Evolutionary conservation across 2,888 invertebrate species (phyloP), one percentile per base, ranked within the genome.

Genomic region (Lacanobia wlatinum): DNA sequence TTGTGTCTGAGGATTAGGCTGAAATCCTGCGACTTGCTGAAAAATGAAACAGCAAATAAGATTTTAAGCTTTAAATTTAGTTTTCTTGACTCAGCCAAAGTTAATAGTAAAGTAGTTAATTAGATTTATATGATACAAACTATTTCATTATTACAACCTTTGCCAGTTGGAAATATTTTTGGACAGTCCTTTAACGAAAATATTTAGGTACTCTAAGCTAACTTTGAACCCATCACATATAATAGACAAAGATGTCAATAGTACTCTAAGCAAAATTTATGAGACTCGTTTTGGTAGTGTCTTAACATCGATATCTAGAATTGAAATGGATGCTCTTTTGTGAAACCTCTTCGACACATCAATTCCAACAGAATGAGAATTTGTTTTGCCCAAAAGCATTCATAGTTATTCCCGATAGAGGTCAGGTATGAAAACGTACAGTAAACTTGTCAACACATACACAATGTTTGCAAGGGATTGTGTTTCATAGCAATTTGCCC

Each of bases 401-500:
- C 16, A 53, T 70, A 73, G 61, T 64, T 73, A 73, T 80, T 79
- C 72, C 64, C 67, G 55, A 59, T 72, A 71, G 56, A 82, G 78
- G 78, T 73, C 59, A 76, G 69, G 80, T 86, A 83, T 83, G 82
- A 76, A 84, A 75, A 80, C 66, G 43, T 61, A 74, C 58, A 38
- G 80, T 78, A 85, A 79, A 82, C 73, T 81, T 80, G 87, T 87
- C 85, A 87, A 78, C 78, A 80, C 63, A 70, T 76, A 70, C 43
- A 77, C 73, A 82, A 70, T 87, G 84, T 87, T 85, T 87, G 83
- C 80, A 67, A 70, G 76, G 81, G 88, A 87, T 89, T 86, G 83
- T 83, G 73, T 89, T 88, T 86, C 89, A 86, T 82, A 85, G 82
- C 86, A 86, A 87, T 88, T 87, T 86, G 78, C 78, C 83, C 73